phyloP scores from a whole-genome alignment of 2,888 invertebrate genomes.

The Homarus gammarus region DNA sequence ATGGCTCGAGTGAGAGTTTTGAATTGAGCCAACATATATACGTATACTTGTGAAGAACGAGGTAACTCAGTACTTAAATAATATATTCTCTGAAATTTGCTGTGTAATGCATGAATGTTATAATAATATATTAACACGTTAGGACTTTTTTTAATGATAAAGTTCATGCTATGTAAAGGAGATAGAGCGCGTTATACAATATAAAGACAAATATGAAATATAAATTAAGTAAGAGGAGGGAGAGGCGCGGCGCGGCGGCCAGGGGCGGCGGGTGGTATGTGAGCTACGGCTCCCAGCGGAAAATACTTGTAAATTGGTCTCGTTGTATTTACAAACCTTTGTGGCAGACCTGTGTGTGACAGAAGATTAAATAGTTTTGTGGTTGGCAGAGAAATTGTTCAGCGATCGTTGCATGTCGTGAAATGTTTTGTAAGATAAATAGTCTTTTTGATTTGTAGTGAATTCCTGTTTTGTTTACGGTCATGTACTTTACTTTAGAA shows the following conservation, averaged over 20 bases:
- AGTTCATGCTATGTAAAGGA: no score
- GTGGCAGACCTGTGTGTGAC: slow-evolving; percentile 11
- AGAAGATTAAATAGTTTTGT: slow-evolving; percentile 18
- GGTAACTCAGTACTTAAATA: no score
- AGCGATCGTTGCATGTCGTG: background rate
- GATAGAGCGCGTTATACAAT: no score
- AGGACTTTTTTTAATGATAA: no score
- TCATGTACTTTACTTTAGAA: no score
- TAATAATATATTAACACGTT: no score
- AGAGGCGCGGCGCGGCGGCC: background rate
- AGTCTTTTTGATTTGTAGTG: background rate
- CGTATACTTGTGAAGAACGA: no score
- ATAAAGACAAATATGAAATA: no score
- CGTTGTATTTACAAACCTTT: slow-evolving; percentile 13
- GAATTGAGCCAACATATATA: no score
- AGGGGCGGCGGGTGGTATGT: background rate
- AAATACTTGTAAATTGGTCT: slow-evolving; percentile 15
- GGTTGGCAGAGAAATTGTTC: slow-evolving; percentile 15
- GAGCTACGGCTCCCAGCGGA: background rate
- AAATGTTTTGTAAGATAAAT: slow-evolving; percentile 18
- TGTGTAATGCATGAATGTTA: no score
- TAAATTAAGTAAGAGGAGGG: background rate
- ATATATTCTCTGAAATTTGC: no score
- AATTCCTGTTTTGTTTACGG: background rate
- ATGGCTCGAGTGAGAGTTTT: no score